phyloP scores from a whole-genome alignment of 2,797 vertebrate genomes.

The Hippoglossus hippoglossus region DNA sequence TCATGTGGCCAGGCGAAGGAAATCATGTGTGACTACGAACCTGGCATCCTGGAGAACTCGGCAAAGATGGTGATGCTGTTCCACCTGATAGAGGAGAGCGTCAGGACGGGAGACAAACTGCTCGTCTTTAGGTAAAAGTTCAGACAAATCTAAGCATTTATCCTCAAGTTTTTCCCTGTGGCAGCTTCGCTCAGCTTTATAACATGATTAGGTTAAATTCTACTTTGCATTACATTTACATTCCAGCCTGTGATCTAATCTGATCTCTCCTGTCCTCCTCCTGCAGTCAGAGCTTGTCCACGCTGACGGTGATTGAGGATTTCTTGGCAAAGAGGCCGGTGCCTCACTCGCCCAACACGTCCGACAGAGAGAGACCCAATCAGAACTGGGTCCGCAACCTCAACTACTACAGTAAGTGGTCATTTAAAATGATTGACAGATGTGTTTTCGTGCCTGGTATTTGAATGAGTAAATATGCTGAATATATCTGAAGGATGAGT shows the following conservation, averaged over 20 bases:
- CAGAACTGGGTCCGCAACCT: constrained; percentile 92
- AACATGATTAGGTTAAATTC: not conserved
- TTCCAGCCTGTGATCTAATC: constrained; percentile 1
- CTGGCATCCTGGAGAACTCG: constrained; percentile 93
- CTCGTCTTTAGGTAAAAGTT: constrained; percentile 92
- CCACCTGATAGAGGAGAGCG: constrained; percentile 95
- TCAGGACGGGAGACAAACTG: constrained; percentile 94
- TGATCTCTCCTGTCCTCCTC: constrained; percentile 1
- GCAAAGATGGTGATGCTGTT: constrained; percentile 98
- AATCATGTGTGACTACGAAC: constrained; percentile 92
- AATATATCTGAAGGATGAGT: not conserved
- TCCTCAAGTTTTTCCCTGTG: not conserved
- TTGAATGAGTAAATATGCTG: not conserved
- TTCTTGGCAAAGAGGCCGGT: constrained; percentile 92
- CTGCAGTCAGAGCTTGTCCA: constrained; percentile 96
- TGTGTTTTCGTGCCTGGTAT: too few relatives aligned
- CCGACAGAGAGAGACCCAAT: constrained; percentile 67
- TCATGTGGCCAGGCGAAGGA: constrained; percentile 89
- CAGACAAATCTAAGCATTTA: not conserved
- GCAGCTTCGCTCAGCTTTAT: not conserved
- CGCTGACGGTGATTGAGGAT: constrained; percentile 95
- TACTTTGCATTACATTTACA: not conserved
- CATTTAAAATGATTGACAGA: not conserved
- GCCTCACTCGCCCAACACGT: constrained; percentile 79
- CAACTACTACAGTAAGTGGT: constrained; percentile 94